These are phyloP conservation scores for Sarcophaga subvicina DNA, from an alignment of 2,888 invertebrate genomes.

Conservation along the genomic window DNA sequence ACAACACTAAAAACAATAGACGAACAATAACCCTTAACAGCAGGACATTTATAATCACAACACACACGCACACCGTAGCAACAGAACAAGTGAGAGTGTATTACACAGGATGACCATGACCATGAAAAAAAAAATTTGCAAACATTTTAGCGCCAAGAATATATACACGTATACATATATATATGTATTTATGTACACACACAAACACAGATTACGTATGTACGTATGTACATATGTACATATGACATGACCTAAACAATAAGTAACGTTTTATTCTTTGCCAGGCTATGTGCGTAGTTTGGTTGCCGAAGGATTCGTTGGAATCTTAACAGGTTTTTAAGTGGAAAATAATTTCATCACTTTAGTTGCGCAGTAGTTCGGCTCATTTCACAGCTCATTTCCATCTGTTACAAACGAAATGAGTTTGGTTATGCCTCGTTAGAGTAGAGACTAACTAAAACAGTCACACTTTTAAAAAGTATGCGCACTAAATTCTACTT, in stretches of 20 bases:
- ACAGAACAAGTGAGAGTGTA: conserved; percentile 45
- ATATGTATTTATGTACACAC: not conserved
- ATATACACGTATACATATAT: too few species aligned
- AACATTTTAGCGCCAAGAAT: conserved; percentile 62
- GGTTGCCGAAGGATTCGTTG: conserved; percentile 28
- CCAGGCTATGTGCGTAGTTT: not conserved
- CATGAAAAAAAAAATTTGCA: conserved; percentile 34
- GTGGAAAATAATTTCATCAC: conserved; percentile 63
- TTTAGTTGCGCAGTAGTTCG: conserved; percentile 67
- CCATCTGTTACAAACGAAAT: not conserved
- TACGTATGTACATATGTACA: too few species aligned
- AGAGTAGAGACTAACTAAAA: too few species aligned
- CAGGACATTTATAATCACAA: conserved; percentile 64
- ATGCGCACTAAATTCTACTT: too few species aligned
- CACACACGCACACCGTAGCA: conserved; percentile 5
- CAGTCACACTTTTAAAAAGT: too few species aligned
- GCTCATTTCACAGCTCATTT: conserved; percentile 60
- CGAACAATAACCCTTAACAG: conserved; percentile 65
- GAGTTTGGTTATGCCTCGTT: conserved; percentile 1
- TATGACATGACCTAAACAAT: not conserved
- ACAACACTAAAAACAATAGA: conserved; percentile 61
- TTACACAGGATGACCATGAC: not conserved
- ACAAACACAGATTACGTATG: not conserved
- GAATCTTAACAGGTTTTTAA: conserved; percentile 61
- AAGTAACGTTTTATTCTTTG: not conserved